Evolutionary conservation across 2,888 invertebrate genomes (phyloP).

Genomic region (Acronicta alni): DNA sequence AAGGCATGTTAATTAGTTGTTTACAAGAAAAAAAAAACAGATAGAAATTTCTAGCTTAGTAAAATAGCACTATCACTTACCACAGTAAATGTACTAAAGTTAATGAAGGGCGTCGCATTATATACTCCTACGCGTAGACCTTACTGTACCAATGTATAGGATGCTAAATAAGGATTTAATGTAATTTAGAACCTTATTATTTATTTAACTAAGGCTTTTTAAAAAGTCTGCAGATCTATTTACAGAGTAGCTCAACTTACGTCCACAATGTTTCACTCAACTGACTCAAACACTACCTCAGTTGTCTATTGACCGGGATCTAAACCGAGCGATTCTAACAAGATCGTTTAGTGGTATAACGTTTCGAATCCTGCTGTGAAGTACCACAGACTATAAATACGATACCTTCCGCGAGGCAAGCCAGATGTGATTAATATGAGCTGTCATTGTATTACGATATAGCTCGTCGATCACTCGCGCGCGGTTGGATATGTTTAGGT

Average conservation of each 20-base stretch:
- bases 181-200: neutral
- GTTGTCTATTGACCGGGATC: conserved; percentile 54
- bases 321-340: conserved; percentile 48
- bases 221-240: conserved; percentile 21
- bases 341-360: conserved; percentile 51
- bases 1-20: too few species aligned
- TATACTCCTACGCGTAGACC: neutral
- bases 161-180: neutral
- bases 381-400: conserved; percentile 51
- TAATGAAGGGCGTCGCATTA: too few species aligned
- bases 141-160: neutral
- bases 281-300: conserved; percentile 42
- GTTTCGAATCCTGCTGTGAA: conserved; percentile 40
- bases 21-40: too few species aligned
- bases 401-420: conserved; percentile 30
- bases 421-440: conserved; percentile 40
- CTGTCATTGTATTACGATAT: conserved; percentile 40
- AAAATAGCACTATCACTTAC: too few species aligned
- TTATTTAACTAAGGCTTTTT: conserved; percentile 10
- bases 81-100: too few species aligned
- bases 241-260: conserved; percentile 26
- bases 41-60: too few species aligned
- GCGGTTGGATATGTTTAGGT: neutral
- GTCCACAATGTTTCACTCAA: conserved; percentile 39
- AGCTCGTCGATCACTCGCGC: conserved; percentile 12